Evolutionary conservation across 2,797 vertebrate species (phyloP).

Genomic region (Molossus alvarezi): DNA sequence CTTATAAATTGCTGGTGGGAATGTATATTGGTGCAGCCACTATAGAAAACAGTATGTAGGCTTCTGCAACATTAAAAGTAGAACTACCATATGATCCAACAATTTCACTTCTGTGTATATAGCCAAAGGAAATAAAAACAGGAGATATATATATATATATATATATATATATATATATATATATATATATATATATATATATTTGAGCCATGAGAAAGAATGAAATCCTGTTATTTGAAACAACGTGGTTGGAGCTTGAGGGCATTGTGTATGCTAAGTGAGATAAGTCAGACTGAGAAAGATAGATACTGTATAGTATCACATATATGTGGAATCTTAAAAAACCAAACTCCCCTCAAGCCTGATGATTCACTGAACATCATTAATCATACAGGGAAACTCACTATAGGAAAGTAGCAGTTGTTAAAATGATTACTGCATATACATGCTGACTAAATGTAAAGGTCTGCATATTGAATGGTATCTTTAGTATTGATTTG

Average conservation of each 20-base stretch:
- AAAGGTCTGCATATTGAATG: slow-evolving; percentile 14
- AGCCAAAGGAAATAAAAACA: background rate
- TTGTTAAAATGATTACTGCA: slow-evolving; percentile 51
- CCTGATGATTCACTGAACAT: background rate
- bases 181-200: background rate
- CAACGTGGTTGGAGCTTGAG: background rate
- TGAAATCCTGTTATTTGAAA: background rate
- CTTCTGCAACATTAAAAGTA: background rate
- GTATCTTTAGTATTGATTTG: slow-evolving; percentile 42
- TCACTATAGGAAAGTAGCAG: slow-evolving; percentile 25
- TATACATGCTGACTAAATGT: background rate
- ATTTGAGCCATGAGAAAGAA: background rate
- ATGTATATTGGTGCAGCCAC: background rate
- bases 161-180: too few relatives aligned
- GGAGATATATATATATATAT: background rate
- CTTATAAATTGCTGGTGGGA: background rate
- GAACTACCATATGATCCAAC: background rate
- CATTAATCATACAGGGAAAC: background rate
- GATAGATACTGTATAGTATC: background rate
- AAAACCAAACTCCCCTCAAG: background rate
- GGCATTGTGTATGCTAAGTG: background rate
- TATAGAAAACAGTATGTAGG: background rate
- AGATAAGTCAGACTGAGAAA: slow-evolving; percentile 22
- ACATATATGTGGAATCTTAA: background rate
- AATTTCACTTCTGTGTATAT: background rate